Conservation (phyloP, 2,797 vertebrate genomes). For the Thunnus albacares region DNA sequence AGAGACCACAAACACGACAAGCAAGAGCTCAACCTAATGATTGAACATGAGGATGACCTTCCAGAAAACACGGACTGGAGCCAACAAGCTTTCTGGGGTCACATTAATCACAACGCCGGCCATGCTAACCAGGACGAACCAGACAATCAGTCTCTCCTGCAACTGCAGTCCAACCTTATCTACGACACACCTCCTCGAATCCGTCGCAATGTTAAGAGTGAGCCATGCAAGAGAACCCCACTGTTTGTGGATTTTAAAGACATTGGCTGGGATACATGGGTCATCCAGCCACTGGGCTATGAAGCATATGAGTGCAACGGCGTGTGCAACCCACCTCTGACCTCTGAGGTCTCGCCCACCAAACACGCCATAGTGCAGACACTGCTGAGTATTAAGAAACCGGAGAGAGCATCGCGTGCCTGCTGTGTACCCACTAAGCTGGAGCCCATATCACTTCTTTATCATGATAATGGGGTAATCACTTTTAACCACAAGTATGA, state of each 20-base stretch:
- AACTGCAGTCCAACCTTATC: slow-evolving; percentile 91
- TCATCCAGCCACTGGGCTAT: slow-evolving; percentile 92
- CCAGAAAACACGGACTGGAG: slow-evolving; percentile 70
- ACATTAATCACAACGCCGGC: slow-evolving; percentile 64
- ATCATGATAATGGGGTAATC: slow-evolving; percentile 91
- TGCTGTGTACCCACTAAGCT: slow-evolving; percentile 97
- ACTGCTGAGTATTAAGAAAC: slow-evolving; percentile 90
- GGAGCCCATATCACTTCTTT: slow-evolving; percentile 96
- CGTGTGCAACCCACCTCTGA: slow-evolving; percentile 90
- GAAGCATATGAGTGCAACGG: slow-evolving; percentile 95
- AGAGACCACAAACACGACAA: slow-evolving; percentile 84
- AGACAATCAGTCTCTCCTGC: slow-evolving; percentile 86
- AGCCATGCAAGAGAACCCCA: slow-evolving; percentile 91
- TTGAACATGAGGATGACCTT: slow-evolving; percentile 85
- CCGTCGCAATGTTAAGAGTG: slow-evolving; percentile 91
- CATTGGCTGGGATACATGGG: slow-evolving; percentile 96
- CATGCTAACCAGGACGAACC: slow-evolving; percentile 73
- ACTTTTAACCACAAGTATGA: slow-evolving; percentile 97
- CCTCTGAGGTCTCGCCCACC: slow-evolving; percentile 92
- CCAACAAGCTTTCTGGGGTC: slow-evolving; percentile 54
- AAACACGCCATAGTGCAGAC: slow-evolving; percentile 96
- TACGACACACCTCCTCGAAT: slow-evolving; percentile 90
- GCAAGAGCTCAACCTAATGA: slow-evolving; percentile 88
- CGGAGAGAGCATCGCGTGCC: slow-evolving; percentile 90
- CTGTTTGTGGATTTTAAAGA: slow-evolving; percentile 97